Evolutionary conservation across 2,888 invertebrate species (phyloP), one percentile per base, ranked within the genome.

Genomic region (Scelioninae gen. 1): DNA sequence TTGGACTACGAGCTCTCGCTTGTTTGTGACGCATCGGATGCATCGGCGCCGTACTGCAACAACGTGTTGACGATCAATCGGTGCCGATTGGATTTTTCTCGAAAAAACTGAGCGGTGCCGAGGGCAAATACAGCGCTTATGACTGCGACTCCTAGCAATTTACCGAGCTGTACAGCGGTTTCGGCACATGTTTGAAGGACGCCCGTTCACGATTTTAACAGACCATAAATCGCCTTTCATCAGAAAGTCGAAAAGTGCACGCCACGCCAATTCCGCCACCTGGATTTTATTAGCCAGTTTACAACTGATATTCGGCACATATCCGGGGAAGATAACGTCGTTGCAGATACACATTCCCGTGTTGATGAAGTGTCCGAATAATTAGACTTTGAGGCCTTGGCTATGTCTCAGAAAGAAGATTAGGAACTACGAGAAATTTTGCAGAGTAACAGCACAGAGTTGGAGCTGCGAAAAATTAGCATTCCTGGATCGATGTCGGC

Each of bases 351-450:
- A 5, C 53, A 40, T 11, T 66, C 66, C 4, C 13, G 66, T 11
- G 7, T 69, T 11, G 69, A 69, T 7, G 56, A 34, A 15, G 29
- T 66, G 23, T 2, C 13, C n/a, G n/a, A 4, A 56, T 47, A n/a
- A 11, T 16, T 53, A 23, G 13, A 38, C 69, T 55, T 11, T 23
- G 60, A 63, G 13, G 40, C 7, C 6, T 23, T 77, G 0, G 60
- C 63, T 0, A 5, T 13, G 0, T 53, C 77, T 0, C 83, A 83
- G 15, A 16, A 49, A 16, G 11, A 38, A 3, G 66, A 82, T 23
- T n/a, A 23, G n/a, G n/a, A n/a, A n/a, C n/a, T n/a, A n/a, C n/a
- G n/a, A n/a, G n/a, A n/a, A n/a, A n/a, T n/a, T n/a, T 56, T 65
- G 15, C 10, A 15, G 5, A 10, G 9, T 4, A 11, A n/a, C 8